Conservation (phyloP, 2,113 vertebrate species). For the Melanostigma gelatinosum region DNA sequence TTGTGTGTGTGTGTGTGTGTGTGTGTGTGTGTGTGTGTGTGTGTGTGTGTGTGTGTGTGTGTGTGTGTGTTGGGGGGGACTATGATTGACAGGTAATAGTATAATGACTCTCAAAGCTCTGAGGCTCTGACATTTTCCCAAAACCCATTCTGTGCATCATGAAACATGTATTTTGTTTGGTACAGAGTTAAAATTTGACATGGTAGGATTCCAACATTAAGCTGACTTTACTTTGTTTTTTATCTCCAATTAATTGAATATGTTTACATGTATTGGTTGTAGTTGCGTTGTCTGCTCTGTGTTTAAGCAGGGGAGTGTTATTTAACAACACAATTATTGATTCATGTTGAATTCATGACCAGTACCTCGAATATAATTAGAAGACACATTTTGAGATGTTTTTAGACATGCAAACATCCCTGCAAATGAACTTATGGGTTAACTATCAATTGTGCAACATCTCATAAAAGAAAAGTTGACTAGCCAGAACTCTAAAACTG, state of each 20-base stretch:
- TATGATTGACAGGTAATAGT: conserved; percentile 72
- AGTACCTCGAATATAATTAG: neutral
- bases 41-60: neutral
- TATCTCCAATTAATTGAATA: neutral
- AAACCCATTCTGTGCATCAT: conserved; percentile 25
- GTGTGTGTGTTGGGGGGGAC: neutral
- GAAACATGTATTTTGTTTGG: conserved; percentile 31
- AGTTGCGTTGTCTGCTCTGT: neutral
- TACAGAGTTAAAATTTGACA: neutral
- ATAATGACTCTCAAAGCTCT: conserved; percentile 48
- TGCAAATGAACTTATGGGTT: neutral
- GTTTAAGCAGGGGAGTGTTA: neutral
- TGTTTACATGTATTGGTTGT: neutral
- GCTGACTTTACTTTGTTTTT: neutral
- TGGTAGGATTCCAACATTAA: neutral
- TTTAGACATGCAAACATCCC: neutral
- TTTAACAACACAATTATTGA: neutral
- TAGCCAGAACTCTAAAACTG: too few relatives aligned
- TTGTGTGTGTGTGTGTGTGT: conserved; percentile 1
- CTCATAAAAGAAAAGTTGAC: neutral
- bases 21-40: neutral
- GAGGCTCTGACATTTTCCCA: conserved; percentile 44
- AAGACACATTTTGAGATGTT: neutral
- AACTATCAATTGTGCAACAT: neutral
- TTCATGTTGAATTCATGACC: neutral